Evolutionary conservation across 2,888 invertebrate genomes (phyloP), one percentile per base, ranked within the genome.

Genomic region (Liopterus haemorrhoidalis): DNA sequence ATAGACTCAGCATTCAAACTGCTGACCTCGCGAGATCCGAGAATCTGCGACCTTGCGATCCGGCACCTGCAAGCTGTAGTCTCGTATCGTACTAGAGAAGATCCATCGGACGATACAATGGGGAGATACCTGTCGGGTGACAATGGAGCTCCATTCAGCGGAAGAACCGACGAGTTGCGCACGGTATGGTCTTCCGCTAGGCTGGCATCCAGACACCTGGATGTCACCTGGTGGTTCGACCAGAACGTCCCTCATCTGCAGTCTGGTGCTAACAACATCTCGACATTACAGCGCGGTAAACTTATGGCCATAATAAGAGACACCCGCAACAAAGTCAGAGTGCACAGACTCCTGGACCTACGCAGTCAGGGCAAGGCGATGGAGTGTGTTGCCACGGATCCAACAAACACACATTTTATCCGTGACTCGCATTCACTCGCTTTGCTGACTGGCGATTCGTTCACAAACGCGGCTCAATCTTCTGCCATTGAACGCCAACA

Each of bases 381-480:
- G 20, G 28, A 39, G 30, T 39, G 39, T 12, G 9, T n/a, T 8
- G 39, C 30, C n/a, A n/a, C n/a, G n/a, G n/a, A n/a, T n/a, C n/a
- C n/a, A n/a, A 28, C 18, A 41, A 11, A 55, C 19, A 19, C 59
- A 44, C 61, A 61, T 52, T 65, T 63, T 48, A 42, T 59, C 33
- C 54, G 1, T 36, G 32, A 0, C 59, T 59, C 0, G 37, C 39
- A 4, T 56, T 49, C 44, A 60, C 56, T 18, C 39, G 62, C 4
- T 66, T 64, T 49, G 58, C 59, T 5, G 66, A 67, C 45, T 68
- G 67, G 64, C 54, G 65, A 3, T 67, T 68, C 43, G 53, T 66
- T 11, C 64, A 65, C 51, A 60, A 0, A 62, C 62, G 3, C 49
- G 61, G 1, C 56, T 62, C 11, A 52, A 59, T 36, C 55, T 59